Evolutionary conservation across 2,113 vertebrate genomes (phyloP), one percentile per base, ranked within the genome.

Genomic region (Oxygymnocypris stewartii): DNA sequence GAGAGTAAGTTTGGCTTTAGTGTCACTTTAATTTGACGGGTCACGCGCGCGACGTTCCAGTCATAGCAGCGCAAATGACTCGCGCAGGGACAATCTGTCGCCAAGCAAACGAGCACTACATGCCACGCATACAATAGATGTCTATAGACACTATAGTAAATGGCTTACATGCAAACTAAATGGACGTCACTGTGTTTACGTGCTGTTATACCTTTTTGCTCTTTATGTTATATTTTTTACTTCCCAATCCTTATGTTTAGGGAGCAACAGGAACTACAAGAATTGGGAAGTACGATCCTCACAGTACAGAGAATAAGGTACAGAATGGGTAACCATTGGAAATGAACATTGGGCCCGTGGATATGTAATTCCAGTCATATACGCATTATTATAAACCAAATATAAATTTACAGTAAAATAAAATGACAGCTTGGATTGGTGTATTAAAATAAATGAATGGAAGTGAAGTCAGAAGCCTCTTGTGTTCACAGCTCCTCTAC

Each of bases 301-400:
- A 90, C 31, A 94, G 91, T 16, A 96, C 95, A 92, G 92, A 95
- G 84, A 98, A 97, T 51, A 96, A 99, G 98, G 98, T 99, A 94
- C 92, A 89, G 82, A 20, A 85, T 78, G 4, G 59, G 35, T 49
- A 35, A 51, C 6, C 42, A 61, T 80, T 18, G 44, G 4, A 47
- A 2, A 31, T 23, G 7, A 69, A 69, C 65, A 40, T 18, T 67
- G 11, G 11, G 23, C 28, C 73, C 28, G 6, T 57, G 31, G 11
- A 37, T 40, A 59, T 59, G 28, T n/a, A 37, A 42, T n/a, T n/a
- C 20, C 35, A 63, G 4, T 4, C 35, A 78, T 28, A 25, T 77
- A n/a, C 7, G 3, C 47, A 61, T 28, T 4, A 25, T 28, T 69
- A 40, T 20, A 51, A 67, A 67, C 23, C 4, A 31, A 79, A 73